Evolutionary conservation across 2,888 invertebrate genomes (phyloP).

Genomic region (Rotaria socialis): DNA sequence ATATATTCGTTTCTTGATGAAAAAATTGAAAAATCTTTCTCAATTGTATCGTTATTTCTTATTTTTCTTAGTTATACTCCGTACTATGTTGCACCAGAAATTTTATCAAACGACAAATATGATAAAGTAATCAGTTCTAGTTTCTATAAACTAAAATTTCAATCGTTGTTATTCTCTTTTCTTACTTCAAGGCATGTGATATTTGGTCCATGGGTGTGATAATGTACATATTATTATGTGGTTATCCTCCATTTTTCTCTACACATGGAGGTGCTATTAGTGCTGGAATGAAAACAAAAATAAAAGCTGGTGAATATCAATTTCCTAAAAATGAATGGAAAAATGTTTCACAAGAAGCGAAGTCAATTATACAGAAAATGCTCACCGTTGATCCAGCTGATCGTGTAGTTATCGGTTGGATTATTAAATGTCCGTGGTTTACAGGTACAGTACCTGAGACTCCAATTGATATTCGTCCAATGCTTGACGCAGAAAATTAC

Average conservation of each 20-base stretch:
- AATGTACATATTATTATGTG: slow-evolving; percentile 82
- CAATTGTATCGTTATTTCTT: too few relatives aligned
- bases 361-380: slow-evolving; percentile 42
- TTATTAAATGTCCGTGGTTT: slow-evolving; percentile 41
- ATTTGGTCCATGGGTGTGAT: slow-evolving; percentile 98
- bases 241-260: slow-evolving; percentile 92
- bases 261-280: slow-evolving; percentile 94
- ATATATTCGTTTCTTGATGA: too few relatives aligned
- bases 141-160: slow-evolving; percentile 68
- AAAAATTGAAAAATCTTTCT: too few relatives aligned
- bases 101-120: slow-evolving; percentile 91
- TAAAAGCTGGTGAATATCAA: slow-evolving; percentile 89
- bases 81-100: slow-evolving; percentile 69
- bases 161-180: slow-evolving; percentile 74
- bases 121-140: slow-evolving; percentile 67
- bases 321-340: slow-evolving; percentile 74
- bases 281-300: slow-evolving; percentile 96
- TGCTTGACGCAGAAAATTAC: background rate
- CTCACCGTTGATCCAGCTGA: slow-evolving; percentile 41
- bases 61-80: slow-evolving; percentile 38
- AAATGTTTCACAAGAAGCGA: slow-evolving; percentile 66
- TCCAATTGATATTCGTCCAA: background rate
- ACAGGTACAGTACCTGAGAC: slow-evolving; percentile 24
- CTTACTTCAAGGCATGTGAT: slow-evolving; percentile 94
- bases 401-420: slow-evolving; percentile 39